A percentile compares a stretch with the other conserved stretches of the same genome.
Evolutionary conservation across 1,140 invertebrate genomes (phyloP).

Genomic region (Hyposmocoma kahamanoa): DNA sequence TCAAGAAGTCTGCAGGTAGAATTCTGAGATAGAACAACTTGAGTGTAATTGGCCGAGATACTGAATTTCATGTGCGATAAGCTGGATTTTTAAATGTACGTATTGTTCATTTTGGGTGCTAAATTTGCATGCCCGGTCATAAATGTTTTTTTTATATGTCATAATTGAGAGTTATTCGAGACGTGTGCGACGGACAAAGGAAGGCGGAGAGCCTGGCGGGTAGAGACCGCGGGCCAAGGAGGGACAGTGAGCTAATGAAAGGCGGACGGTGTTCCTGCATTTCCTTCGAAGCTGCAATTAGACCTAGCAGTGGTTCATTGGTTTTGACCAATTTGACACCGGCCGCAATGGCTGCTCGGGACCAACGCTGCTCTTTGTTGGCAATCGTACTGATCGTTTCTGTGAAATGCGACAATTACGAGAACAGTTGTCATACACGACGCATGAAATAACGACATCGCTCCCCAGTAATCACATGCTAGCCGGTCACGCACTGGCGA

Average conservation of each 20-base stretch:
- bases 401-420: slow-evolving; percentile 45
- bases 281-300: slow-evolving; percentile 40
- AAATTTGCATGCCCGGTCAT: no score
- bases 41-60: slow-evolving; percentile 1
- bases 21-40: not conserved
- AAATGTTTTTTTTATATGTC: not conserved
- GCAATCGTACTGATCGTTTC: slow-evolving; percentile 40
- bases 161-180: slow-evolving; percentile 1
- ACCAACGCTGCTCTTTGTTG: slow-evolving; percentile 21
- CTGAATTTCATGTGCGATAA: slow-evolving; percentile 1
- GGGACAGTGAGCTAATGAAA: slow-evolving; percentile 34
- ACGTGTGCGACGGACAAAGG: no score
- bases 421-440: slow-evolving; percentile 41
- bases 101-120: no score
- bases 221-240: no score
- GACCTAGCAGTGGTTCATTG: slow-evolving; percentile 23
- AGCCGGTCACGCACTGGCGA: slow-evolving; percentile 49
- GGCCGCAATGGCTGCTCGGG: slow-evolving; percentile 20
- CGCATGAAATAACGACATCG: slow-evolving; percentile 12
- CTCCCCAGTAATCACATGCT: slow-evolving; percentile 30
- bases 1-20: not conserved
- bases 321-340: slow-evolving; percentile 33
- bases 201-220: no score
- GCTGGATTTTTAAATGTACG: no score
- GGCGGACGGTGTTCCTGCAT: slow-evolving; percentile 20